Percentiles rank a stretch among this genome's conserved stretches.
Evolutionary conservation across 2,797 vertebrate genomes (phyloP).

Genomic region (Masticophis lateralis): DNA sequence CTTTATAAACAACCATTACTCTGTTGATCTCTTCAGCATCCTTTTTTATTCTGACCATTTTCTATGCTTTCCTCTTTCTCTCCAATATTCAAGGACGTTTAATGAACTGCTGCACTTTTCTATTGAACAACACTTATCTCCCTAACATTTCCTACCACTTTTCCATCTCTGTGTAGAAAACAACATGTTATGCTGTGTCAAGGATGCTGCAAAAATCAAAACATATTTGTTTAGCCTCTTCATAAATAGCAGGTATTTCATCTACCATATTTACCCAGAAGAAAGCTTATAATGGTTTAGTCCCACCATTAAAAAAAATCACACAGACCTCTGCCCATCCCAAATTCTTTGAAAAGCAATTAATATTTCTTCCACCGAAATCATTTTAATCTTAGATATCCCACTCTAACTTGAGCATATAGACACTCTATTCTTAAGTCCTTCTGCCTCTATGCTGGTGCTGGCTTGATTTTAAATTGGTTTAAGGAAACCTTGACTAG

Average conservation of each 20-base stretch:
- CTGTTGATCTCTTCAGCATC: background rate
- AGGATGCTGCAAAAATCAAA: background rate
- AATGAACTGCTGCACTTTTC: accelerated
- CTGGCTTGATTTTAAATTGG: background rate
- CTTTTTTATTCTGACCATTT: background rate
- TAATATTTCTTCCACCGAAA: background rate
- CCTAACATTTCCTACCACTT: background rate
- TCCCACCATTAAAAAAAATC: background rate
- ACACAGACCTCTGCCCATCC: background rate
- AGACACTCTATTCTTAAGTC: background rate
- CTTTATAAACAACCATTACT: conserved; percentile 14
- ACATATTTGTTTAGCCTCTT: background rate
- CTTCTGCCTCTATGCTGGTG: background rate
- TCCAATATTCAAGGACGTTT: conserved; percentile 2
- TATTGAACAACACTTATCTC: background rate
- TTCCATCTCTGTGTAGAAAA: background rate
- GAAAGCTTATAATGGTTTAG: background rate
- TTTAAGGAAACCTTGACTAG: background rate
- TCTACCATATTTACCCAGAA: background rate
- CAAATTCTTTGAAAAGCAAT: background rate
- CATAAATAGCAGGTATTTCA: background rate
- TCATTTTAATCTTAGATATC: background rate
- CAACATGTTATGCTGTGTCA: background rate
- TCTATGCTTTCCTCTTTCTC: background rate
- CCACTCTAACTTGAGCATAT: background rate